These are phyloP conservation scores for Mycetomoellerius zeteki DNA, from an alignment of 1,140 invertebrate genomes.

Conservation along the genomic window DNA sequence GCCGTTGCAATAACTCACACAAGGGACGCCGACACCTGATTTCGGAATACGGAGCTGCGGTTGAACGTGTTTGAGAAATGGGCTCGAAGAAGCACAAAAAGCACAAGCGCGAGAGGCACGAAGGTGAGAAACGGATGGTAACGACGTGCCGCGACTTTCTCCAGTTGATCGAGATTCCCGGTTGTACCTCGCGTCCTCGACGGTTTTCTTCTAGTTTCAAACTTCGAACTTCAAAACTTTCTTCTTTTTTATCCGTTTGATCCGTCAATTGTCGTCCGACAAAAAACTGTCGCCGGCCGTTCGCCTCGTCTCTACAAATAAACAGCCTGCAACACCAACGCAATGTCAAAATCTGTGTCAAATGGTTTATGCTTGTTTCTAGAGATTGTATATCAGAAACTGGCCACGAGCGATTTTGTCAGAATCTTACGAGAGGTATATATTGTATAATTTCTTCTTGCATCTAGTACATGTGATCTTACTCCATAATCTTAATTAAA, in stretches of 20 bases:
- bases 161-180: background rate
- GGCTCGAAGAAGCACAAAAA: conserved; percentile 91
- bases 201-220: background rate
- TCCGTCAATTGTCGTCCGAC: background rate
- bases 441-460: too few species aligned
- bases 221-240: background rate
- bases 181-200: background rate
- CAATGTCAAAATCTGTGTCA: background rate
- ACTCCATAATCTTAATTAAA: too few species aligned
- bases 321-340: background rate
- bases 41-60: conserved; percentile 62
- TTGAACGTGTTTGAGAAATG: conserved; percentile 78
- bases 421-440: too few species aligned
- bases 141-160: background rate
- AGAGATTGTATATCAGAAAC: too few species aligned
- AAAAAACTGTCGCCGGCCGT: conserved; percentile 8
- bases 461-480: too few species aligned
- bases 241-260: background rate
- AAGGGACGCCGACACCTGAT: conserved; percentile 30
- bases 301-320: conserved; percentile 10
- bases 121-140: conserved; percentile 86
- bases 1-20: conserved; percentile 45
- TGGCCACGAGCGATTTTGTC: too few species aligned
- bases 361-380: too few species aligned
- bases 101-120: conserved; percentile 90